Evolutionary conservation across 2,797 vertebrate species (phyloP).

Genomic region (Heteromormyrus szaboi): DNA sequence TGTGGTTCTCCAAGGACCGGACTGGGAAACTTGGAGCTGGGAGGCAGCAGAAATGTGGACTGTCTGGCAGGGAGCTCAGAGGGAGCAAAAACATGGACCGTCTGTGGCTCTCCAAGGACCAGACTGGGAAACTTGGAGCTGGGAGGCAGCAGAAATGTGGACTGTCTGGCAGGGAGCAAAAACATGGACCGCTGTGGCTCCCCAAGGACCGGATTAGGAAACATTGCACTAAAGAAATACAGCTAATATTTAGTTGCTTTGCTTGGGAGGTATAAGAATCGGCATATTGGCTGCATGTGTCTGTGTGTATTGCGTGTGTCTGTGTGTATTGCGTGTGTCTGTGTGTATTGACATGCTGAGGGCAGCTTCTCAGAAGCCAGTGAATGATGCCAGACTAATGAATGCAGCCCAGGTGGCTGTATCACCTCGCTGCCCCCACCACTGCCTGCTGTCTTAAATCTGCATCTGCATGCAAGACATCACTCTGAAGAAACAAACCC

Average conservation of each 20-base stretch:
- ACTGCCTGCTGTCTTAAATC: neutral
- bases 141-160: too few relatives aligned
- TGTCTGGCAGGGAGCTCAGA: neutral
- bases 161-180: neutral
- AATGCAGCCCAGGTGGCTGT: neutral
- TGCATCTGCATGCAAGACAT: neutral
- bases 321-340: neutral
- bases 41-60: too few relatives aligned
- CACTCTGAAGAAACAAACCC: neutral
- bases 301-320: too few relatives aligned
- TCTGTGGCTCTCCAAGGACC: neutral
- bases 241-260: neutral
- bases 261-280: neutral
- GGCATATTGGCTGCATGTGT: neutral
- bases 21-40: too few relatives aligned
- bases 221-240: neutral
- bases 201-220: neutral
- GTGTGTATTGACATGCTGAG: neutral
- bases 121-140: neutral
- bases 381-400: neutral
- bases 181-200: neutral
- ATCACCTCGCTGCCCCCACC: neutral
- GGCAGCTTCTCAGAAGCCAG: neutral
- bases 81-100: neutral
- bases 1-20: neutral